A percentile compares a stretch with the other conserved stretches of the same genome.
These are phyloP conservation scores for Bujurquina vittata DNA, from an alignment of 2,113 vertebrate genomes.

Conservation along the genomic window DNA sequence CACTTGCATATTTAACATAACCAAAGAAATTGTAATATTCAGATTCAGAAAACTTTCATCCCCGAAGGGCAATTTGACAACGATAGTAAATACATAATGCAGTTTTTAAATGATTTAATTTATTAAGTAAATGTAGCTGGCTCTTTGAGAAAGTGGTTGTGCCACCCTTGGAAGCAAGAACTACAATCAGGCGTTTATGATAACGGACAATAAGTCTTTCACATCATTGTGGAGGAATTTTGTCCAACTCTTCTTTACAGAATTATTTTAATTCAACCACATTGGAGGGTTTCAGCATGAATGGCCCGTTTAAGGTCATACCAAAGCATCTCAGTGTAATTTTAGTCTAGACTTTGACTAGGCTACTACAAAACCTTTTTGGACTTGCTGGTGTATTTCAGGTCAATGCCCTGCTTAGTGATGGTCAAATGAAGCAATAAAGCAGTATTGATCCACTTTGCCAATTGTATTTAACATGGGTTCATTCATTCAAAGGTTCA, in stretches of 20 bases:
- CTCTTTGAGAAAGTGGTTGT: neutral
- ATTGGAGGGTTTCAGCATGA: neutral
- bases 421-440: too few relatives aligned
- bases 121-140: neutral
- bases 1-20: neutral
- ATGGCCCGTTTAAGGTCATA: neutral
- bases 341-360: neutral
- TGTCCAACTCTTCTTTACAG: too few relatives aligned
- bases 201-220: neutral
- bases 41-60: too few relatives aligned
- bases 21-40: neutral
- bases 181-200: neutral
- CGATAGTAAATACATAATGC: neutral
- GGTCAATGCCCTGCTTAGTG: too few relatives aligned
- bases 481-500: too few relatives aligned
- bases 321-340: neutral
- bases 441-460: too few relatives aligned
- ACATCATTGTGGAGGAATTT: neutral
- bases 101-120: neutral
- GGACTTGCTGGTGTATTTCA: too few relatives aligned
- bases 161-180: neutral
- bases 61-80: too few relatives aligned
- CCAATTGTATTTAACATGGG: too few relatives aligned
- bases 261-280: too few relatives aligned
- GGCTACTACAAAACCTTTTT: too few relatives aligned